phyloP scores from a whole-genome alignment of 2,113 vertebrate genomes.

The Planiliza haematocheilus region DNA sequence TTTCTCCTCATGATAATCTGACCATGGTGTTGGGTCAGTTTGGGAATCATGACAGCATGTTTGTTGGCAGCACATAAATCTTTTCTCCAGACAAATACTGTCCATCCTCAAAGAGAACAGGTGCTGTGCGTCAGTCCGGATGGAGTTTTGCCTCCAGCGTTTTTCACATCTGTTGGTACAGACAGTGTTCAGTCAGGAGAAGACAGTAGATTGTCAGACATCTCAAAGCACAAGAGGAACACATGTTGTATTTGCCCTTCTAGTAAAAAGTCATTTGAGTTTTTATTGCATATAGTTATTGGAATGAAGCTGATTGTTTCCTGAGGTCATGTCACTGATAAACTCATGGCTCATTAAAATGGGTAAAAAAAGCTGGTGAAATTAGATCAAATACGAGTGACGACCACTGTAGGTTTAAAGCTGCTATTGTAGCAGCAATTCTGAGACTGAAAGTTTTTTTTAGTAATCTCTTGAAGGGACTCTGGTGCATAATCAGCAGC shows the following conservation, averaged over 20 bases:
- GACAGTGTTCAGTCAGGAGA: constrained; percentile 40
- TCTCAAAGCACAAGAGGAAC: constrained; percentile 1
- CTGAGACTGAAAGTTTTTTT: too few species aligned
- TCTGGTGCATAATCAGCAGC: constrained; percentile 10
- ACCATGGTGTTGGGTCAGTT: constrained; percentile 17
- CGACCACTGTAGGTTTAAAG: neutral
- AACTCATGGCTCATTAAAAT: neutral
- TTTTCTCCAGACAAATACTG: constrained; percentile 44
- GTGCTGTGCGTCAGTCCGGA: constrained; percentile 58
- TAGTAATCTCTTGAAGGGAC: constrained; percentile 10
- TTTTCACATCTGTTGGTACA: constrained; percentile 57
- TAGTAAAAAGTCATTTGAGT: neutral
- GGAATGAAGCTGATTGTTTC: neutral
- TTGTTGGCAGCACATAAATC: constrained; percentile 37
- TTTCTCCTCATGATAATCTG: constrained; percentile 19
- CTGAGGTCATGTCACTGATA: too few species aligned
- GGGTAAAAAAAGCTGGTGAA: neutral
- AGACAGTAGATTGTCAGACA: constrained; percentile 33
- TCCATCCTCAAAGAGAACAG: constrained; percentile 52
- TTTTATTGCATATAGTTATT: neutral
- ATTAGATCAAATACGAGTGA: neutral
- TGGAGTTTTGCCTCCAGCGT: constrained; percentile 48
- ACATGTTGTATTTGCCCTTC: neutral
- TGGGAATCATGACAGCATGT: constrained; percentile 18
- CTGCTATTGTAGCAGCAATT: neutral